Base-by-base conservation (phyloP, 2,888 invertebrate species). In the Mesoligia furuncula region DNA sequence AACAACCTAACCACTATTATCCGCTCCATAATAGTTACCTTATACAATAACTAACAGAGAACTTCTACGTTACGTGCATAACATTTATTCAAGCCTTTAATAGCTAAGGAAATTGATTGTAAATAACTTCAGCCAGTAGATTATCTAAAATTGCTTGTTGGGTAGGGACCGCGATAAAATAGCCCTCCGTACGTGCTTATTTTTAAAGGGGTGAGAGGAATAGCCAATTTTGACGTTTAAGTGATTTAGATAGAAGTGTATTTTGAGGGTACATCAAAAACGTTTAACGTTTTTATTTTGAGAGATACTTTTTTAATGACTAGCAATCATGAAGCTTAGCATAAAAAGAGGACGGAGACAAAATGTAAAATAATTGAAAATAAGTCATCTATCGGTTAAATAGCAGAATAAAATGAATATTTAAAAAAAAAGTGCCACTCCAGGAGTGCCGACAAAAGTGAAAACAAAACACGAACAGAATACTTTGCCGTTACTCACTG, bases 51-150 rank as follows among this genome's bases (percentile, higher is more conserved):
- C 75, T 71, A 68, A 72, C 42, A 57, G 36, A 77, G 75, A n/a
- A n/a, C 42, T 69, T n/a, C 45, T n/a, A 70, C 36, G 80, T 83
- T 79, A 88, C 82, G 80, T 88, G 83, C 77, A 84, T 77, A 81
- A 77, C 75, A 83, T 87, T 87, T 85, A 86, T 80, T 81, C 82
- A 57, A 73, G 70, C 73, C 85, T 87, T 80, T 91, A 91, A 91
- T 91, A 90, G 91, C 72, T 79, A 75, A 90, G 91, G 89, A 92
- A 92, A 92, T 92, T 92, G 92, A 92, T 92, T 91, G 91, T 91
- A 91, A 92, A 92, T 91, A 92, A 90, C 89, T 90, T 90, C 83
- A 88, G 89, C 87, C 90, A 85, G 87, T 90, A 89, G 91, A 90
- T 90, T 89, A 92, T 92, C 91, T 91, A 86, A 92, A 92, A 92